Conservation (phyloP, 2,113 vertebrate species). For the Brienomyrus longianalis region DNA sequence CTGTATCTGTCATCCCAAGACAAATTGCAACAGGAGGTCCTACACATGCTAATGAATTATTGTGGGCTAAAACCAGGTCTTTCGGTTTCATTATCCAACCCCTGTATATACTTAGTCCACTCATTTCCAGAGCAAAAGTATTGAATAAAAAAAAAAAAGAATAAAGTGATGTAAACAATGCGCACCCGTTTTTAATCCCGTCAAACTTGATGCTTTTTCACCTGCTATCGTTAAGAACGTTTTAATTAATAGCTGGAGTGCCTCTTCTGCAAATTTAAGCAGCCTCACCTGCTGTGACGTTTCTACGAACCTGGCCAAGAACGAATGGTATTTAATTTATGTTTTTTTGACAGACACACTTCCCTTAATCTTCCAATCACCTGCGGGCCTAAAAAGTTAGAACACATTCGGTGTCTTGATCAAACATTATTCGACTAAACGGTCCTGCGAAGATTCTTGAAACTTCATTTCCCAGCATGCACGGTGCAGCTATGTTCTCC, state of each 20-base stretch:
- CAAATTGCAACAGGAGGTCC: neutral
- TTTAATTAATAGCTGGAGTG: neutral
- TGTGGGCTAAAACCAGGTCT: neutral
- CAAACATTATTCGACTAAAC: neutral
- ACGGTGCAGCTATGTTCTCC: neutral
- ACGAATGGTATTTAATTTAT: neutral
- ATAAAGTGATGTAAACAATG: neutral
- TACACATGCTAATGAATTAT: neutral
- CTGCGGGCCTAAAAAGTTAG: neutral
- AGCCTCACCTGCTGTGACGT: neutral
- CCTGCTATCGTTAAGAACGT: neutral
- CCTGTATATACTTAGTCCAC: neutral
- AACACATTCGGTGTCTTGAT: neutral
- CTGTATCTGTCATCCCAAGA: neutral
- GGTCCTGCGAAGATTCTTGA: neutral
- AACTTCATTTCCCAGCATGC: slow-evolving; percentile 46
- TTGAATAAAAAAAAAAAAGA: neutral
- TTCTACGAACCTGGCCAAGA: neutral
- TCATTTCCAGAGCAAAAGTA: neutral
- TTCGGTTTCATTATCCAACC: neutral
- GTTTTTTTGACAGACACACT: neutral
- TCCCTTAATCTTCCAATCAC: neutral
- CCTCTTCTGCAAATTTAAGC: neutral
- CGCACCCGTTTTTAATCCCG: neutral
- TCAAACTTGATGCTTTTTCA: neutral